Conservation (phyloP, 1,140 invertebrate species). For the Cotesia vestalis region DNA sequence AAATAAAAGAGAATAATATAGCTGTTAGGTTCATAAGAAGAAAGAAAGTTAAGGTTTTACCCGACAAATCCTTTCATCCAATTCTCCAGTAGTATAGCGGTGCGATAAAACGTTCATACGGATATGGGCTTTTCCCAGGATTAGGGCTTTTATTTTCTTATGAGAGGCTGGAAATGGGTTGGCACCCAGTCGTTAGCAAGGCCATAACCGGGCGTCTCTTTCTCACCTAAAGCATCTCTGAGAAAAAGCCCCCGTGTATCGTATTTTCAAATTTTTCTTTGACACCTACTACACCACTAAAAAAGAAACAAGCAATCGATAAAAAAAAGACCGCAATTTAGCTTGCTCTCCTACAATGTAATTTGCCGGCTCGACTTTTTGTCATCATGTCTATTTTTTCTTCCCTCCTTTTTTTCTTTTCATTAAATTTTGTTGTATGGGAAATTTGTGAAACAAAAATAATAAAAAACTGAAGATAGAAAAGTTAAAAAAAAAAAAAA, state of each 20-base stretch:
- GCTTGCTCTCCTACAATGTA: not conserved
- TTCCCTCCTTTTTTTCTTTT: not conserved
- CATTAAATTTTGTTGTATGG: not conserved
- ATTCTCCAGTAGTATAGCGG: constrained; percentile 19
- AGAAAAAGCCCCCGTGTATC: too few species aligned
- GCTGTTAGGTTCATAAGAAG: constrained; percentile 10
- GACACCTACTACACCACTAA: too few species aligned
- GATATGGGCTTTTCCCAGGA: constrained; percentile 21
- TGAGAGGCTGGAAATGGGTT: constrained; percentile 35
- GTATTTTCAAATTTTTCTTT: too few species aligned
- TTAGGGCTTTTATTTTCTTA: constrained; percentile 40
- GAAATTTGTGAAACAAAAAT: not conserved
- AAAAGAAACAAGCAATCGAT: not conserved
- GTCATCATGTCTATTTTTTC: not conserved
- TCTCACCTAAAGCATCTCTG: not conserved
- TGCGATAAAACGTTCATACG: constrained; percentile 29
- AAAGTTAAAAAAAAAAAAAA: not conserved
- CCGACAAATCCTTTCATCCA: constrained; percentile 38
- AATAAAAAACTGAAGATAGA: not conserved
- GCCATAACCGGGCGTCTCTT: not conserved
- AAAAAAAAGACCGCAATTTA: not conserved
- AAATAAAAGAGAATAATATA: constrained; percentile 16
- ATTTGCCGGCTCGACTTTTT: not conserved
- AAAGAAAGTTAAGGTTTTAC: constrained; percentile 23
- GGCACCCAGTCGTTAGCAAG: constrained; percentile 28